Percentiles rank a stretch among this genome's conserved stretches.
Conservation (phyloP, 2,113 vertebrate species). For the Planiliza haematocheilus region DNA sequence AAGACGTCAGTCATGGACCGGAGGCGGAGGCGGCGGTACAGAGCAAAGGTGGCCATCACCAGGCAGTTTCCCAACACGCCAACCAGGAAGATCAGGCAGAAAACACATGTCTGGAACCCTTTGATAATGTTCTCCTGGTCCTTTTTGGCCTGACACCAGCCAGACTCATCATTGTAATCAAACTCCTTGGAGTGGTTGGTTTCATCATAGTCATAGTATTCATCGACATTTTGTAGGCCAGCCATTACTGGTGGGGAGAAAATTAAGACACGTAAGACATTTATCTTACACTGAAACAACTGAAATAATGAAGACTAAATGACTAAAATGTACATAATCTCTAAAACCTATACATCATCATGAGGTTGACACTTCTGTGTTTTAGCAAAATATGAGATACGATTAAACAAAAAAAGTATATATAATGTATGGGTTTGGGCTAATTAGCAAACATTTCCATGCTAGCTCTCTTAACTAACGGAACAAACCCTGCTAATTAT, state of each 20-base stretch:
- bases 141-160: constrained; percentile 79
- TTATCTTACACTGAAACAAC: too few relatives aligned
- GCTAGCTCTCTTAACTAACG: too few relatives aligned
- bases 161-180: background rate
- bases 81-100: constrained; percentile 83
- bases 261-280: background rate
- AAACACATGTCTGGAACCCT: constrained; percentile 84
- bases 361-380: too few relatives aligned
- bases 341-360: too few relatives aligned
- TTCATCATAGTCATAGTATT: rapidly evolving
- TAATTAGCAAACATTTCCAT: too few relatives aligned
- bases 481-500: too few relatives aligned
- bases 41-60: constrained; percentile 89
- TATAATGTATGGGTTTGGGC: too few relatives aligned
- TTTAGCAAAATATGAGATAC: too few relatives aligned
- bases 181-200: background rate
- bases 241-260: constrained; percentile 23
- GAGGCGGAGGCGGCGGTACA: constrained; percentile 76
- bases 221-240: rapidly evolving
- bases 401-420: too few relatives aligned
- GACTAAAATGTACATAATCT: too few relatives aligned
- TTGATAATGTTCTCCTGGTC: constrained; percentile 76
- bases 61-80: constrained; percentile 88
- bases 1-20: constrained; percentile 88
- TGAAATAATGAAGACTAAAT: background rate